Conservation (phyloP, 2,113 vertebrate species). For the Acanthisitta chloris region DNA sequence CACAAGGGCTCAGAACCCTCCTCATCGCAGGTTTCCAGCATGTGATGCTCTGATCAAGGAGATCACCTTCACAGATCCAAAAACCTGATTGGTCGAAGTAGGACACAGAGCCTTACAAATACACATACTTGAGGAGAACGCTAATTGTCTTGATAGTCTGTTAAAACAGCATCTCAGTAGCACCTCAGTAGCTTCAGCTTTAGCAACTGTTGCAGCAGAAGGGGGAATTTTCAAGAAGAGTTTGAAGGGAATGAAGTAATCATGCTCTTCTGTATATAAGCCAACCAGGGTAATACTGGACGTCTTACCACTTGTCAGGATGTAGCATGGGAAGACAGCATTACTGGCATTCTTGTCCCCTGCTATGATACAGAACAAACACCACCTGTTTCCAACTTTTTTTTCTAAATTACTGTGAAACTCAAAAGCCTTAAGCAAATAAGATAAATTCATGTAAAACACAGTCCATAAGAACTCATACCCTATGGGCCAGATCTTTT, state of each 20-base stretch:
- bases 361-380: background rate
- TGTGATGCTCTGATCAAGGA: background rate
- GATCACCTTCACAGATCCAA: background rate
- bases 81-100: background rate
- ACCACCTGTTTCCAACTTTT: background rate
- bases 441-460: background rate
- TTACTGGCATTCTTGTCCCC: background rate
- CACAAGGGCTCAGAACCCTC: background rate
- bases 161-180: background rate
- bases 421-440: background rate
- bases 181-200: background rate
- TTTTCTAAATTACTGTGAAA: background rate
- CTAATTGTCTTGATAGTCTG: background rate
- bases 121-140: background rate
- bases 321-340: background rate
- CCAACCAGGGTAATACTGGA: background rate
- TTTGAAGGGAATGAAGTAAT: background rate
- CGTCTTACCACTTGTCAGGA: background rate
- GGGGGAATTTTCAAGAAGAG: background rate
- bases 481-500: background rate
- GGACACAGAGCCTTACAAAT: background rate
- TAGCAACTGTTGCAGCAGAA: background rate
- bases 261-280: accelerated
- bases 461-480: background rate
- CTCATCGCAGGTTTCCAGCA: background rate